Conservation (phyloP, 2,888 invertebrate genomes). For the Coenonympha arcania region DNA sequence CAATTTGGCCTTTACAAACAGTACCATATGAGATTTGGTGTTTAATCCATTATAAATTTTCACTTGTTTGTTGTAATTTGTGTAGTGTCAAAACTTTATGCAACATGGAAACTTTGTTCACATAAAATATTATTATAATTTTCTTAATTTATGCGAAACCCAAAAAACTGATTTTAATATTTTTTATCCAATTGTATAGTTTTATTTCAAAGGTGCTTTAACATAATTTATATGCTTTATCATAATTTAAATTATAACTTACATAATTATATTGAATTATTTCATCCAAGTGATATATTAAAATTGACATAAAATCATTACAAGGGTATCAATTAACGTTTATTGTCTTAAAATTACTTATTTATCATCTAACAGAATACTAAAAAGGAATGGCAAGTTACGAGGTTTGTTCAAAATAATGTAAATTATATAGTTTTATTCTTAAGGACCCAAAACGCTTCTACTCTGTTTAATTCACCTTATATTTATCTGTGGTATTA, state of each 20-base stretch:
- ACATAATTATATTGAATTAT: background rate
- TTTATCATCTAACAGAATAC: slow-evolving; percentile 26
- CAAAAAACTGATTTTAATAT: no score
- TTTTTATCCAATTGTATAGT: background rate
- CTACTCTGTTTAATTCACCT: background rate
- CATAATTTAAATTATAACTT: background rate
- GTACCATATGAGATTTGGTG: background rate
- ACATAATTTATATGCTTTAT: background rate
- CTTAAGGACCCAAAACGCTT: background rate
- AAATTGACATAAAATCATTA: slow-evolving; percentile 53
- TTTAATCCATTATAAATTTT: no score
- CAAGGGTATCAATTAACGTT: slow-evolving; percentile 29
- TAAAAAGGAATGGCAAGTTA: slow-evolving; percentile 46
- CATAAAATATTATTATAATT: no score
- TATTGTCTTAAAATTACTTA: slow-evolving; percentile 52
- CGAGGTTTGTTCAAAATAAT: slow-evolving; percentile 25
- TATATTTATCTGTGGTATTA: no score
- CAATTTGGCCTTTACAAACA: background rate
- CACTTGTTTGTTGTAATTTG: no score
- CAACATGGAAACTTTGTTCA: no score
- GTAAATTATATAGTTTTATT: slow-evolving; percentile 8
- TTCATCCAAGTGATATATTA: slow-evolving; percentile 8
- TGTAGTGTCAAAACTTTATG: no score
- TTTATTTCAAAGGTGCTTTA: background rate
- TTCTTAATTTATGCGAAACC: no score